Evolutionary conservation across 2,113 vertebrate genomes (phyloP), one percentile per base, ranked within the genome.

Genomic region (Psittacula cyanocephala): DNA sequence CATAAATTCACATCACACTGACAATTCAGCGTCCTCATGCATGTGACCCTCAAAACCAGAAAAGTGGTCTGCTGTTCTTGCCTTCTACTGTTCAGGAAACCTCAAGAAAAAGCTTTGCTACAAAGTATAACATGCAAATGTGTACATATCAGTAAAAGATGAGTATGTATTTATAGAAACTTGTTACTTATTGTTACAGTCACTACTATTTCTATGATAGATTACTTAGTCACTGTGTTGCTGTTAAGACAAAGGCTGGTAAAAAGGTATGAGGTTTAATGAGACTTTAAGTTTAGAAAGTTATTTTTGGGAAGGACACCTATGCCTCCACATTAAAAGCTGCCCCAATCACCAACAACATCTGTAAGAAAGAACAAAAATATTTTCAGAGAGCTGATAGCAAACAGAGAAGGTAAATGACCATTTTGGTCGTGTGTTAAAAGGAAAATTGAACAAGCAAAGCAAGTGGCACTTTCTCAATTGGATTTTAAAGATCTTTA

Each of bases 401-500:
- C 5, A 67, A 49, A 63, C 3, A 52, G 39, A 50, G 6, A 77
- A 70, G 16, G 20, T 65, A 86, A 89, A 85, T 72, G 7, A 77
- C n/a, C 67, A 39, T 13, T 72, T 67, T 14, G 44, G 22, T 52
- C 15, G 44, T 43, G 13, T 65, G 20, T 86, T 77, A 70, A 80
- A 86, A 90, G 31, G 41, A 80, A 93, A 85, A 64, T 16, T 72
- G 65, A 82, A 55, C 52, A 85, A 64, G 25, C 3, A 15, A 82
- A 62, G 44, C 37, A 81, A 96, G 44, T 31, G 43, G 15, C 1
- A 11, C n/a, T 75, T 83, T 70, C 46, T 78, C 74, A 92, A 67
- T 83, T 86, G 67, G 39, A 63, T 86, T 88, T 88, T 62, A 57
- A 95, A 94, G 41, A 67, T 50, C 33, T 59, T 90, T 88, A 86